Evolutionary conservation across 2,797 vertebrate genomes (phyloP), one percentile per base, ranked within the genome.

Genomic region (Petrocephalus sullivani): DNA sequence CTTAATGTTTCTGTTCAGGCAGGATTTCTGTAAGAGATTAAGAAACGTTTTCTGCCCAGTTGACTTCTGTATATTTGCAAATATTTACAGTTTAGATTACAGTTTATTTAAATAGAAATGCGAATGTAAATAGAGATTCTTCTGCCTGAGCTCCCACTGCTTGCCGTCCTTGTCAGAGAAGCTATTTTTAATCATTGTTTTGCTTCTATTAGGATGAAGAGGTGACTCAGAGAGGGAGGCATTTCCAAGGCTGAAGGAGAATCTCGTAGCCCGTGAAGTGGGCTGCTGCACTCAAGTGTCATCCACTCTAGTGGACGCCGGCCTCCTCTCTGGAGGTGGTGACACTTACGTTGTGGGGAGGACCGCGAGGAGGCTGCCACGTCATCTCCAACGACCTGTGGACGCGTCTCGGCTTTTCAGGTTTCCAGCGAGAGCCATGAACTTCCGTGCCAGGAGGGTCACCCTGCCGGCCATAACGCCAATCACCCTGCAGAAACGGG

Each of bases 381-480:
- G 0, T 87, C 6, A 28, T 37, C 8, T 58, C 10, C 1, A 12
- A 28, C 87, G 19, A 21, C 89, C 91, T 93, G 46, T 46, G 87
- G 91, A 91, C 89, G 46, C 91, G 92, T 87, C 87, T 92, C 85
- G 71, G 1, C 19, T 85, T 49, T 23, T 89, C 86, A 85, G 64
- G 85, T 93, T 64, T 91, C 91, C 90, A 93, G 91, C 91, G 86
- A 92, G 88, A 96, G 95, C 92, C 90, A 98, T 98, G 98, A 98
- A 95, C 95, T 95, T 98, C 93, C 95, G 93, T 93, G 96, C 97
- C 3, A 97, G 98, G 94, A 97, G 98, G 96, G 96, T 96, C 89
- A 98, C 97, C 8, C 91, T 98, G 94, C 97, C 98, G 88, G 95
- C 96, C 90, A 97, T 98, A 92, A 97, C 96, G 60, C 97, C 98